Percentiles rank a stretch among this genome's conserved stretches.
Evolutionary conservation across 2,888 invertebrate species (phyloP).

Genomic region (Stomorhina lunata): DNA sequence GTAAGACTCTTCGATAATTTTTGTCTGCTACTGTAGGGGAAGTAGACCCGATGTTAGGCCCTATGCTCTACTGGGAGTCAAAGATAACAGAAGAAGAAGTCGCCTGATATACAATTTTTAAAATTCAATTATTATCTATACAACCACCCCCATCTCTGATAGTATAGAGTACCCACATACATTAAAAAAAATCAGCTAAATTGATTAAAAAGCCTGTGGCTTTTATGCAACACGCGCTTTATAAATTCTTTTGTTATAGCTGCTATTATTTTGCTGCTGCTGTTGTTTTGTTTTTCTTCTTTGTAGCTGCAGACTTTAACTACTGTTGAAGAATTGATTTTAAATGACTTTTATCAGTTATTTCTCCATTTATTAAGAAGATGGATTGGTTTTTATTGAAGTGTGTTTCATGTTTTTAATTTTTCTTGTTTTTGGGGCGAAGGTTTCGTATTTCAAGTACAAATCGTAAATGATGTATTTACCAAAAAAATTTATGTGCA

Average conservation of each 20-base stretch:
- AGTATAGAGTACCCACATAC: background rate
- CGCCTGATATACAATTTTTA: too few relatives aligned
- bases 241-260: slow-evolving; percentile 28
- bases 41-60: too few relatives aligned
- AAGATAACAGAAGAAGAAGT: too few relatives aligned
- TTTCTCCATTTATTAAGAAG: slow-evolving; percentile 34
- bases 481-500: background rate
- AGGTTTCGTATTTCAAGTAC: slow-evolving; percentile 56
- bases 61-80: too few relatives aligned
- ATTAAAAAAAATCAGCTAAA: background rate
- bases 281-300: background rate
- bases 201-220: slow-evolving; percentile 14
- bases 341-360: slow-evolving; percentile 61
- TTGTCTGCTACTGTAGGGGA: too few relatives aligned
- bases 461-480: slow-evolving; percentile 27
- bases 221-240: slow-evolving; percentile 49
- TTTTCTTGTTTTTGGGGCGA: background rate
- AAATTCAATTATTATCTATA: too few relatives aligned
- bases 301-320: background rate
- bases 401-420: slow-evolving; percentile 24
- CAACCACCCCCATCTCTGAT: background rate
- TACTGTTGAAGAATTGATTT: slow-evolving; percentile 63
- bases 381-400: slow-evolving; percentile 46
- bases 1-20: too few relatives aligned
- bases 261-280: slow-evolving; percentile 4